Base-by-base conservation (phyloP, 2,797 vertebrate species). In the Ammospiza maritima region DNA sequence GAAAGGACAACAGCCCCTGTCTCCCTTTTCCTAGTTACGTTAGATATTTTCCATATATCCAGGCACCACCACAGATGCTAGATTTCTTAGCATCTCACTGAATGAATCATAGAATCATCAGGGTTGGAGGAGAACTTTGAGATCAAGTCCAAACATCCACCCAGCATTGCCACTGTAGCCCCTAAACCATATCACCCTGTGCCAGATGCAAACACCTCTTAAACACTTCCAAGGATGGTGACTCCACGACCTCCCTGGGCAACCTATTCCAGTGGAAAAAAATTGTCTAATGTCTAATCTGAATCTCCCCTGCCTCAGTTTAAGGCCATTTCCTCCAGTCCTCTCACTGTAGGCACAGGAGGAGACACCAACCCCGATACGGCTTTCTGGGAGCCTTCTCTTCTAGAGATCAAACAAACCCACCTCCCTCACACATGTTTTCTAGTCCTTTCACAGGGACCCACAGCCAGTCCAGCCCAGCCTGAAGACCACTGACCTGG, bases 301-400 rank as follows among this genome's bases (percentile, higher is more conserved):
- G 60, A 48, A 60, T 60, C 15, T 34, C 9, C 12, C 5, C 40
- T 36, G 22, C 6, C 53, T 60, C 53, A 54, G 16, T 16, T 66
- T 66, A 60, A 66, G 34, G 16, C 5, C 16, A 32, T 32, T 84
- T 65, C 8, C 13, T 77, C 51, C 60, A 26, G 25, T 19, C 17
- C 11, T 65, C 51, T 53, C 58, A 23, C 15, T 30, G 40, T 16
- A 36, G 34, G 16, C 15, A 51, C 0, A 0, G 32, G 13, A 76
- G 50, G 17, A 45, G 36, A 38, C 15, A 38, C 20, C 2, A 0
- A 25, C 1, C 32, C n/a, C 0, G 0, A 20, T 14, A 17, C 12
- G 38, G 30, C 51, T 17, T 40, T 47, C 29, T 10, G n/a, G 29
- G 13, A 47, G 21, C 4, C 9, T 53, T 27, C 40, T 72, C 53